These are phyloP conservation scores for Drosophila pruinosa DNA, from an alignment of 1,140 invertebrate genomes.

Conservation along the genomic window DNA sequence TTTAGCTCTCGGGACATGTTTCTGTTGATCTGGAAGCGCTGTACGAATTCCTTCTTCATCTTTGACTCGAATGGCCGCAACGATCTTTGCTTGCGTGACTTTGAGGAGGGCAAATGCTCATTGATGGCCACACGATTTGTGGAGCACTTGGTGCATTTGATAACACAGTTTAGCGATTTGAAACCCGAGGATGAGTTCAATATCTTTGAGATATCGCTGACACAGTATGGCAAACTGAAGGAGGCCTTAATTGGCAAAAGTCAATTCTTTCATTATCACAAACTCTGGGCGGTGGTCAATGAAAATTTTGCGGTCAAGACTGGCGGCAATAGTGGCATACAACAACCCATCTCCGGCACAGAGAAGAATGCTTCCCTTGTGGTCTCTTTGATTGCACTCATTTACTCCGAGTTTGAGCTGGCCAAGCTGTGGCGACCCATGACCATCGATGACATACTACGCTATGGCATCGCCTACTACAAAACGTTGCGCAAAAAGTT, in stretches of 20 bases:
- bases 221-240: slow-evolving; percentile 66
- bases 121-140: slow-evolving; percentile 61
- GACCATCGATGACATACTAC: slow-evolving; percentile 67
- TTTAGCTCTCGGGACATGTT: slow-evolving; percentile 63
- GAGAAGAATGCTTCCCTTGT: slow-evolving; percentile 73
- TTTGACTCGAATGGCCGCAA: slow-evolving; percentile 77
- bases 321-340: slow-evolving; percentile 57
- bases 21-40: slow-evolving; percentile 77
- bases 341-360: slow-evolving; percentile 63
- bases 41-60: slow-evolving; percentile 68
- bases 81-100: slow-evolving; percentile 60
- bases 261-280: slow-evolving; percentile 30
- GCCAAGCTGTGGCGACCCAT: slow-evolving; percentile 61
- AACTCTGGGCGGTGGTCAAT: slow-evolving; percentile 75
- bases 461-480: slow-evolving; percentile 71
- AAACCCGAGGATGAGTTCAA: slow-evolving; percentile 57
- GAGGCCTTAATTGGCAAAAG: slow-evolving; percentile 28
- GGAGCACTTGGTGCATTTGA: slow-evolving; percentile 74
- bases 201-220: slow-evolving; percentile 66
- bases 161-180: slow-evolving; percentile 61
- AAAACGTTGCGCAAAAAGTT: slow-evolving; percentile 70
- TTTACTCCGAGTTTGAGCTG: slow-evolving; percentile 71
- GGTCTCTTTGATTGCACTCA: slow-evolving; percentile 64
- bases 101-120: slow-evolving; percentile 65
- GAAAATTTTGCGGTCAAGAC: slow-evolving; percentile 72